Evolutionary conservation across 1,140 invertebrate genomes (phyloP).

Genomic region (Papilio polyxenes): DNA sequence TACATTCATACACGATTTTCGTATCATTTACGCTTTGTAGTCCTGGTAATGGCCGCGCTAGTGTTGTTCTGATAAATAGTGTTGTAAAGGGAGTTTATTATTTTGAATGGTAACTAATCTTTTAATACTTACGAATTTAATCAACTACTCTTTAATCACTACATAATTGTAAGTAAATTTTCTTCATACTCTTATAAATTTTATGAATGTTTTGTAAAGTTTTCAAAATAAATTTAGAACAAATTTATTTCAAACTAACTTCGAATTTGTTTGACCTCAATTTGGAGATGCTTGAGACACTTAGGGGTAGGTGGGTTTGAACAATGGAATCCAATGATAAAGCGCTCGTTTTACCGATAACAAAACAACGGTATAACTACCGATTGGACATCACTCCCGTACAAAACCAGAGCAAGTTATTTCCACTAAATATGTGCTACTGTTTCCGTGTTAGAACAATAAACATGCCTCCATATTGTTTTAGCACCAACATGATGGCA

Average conservation of each 20-base stretch:
- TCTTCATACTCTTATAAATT: no score
- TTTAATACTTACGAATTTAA: no score
- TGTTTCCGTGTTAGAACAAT: conserved; percentile 45
- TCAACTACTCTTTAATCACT: no score
- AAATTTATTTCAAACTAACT: no score
- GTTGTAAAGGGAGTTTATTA: conserved; percentile 46
- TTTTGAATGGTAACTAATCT: neutral
- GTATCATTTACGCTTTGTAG: conserved; percentile 60
- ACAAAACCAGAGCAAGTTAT: conserved; percentile 29
- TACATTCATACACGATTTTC: conserved; percentile 55
- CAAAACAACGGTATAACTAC: neutral
- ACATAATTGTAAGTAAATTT: no score
- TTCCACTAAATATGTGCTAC: conserved; percentile 36
- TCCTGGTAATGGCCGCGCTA: conserved; percentile 55
- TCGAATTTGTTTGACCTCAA: no score
- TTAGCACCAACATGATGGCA: conserved; percentile 35
- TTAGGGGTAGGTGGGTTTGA: no score
- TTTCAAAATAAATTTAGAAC: no score
- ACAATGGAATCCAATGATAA: no score
- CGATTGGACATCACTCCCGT: conserved; percentile 14
- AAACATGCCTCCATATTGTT: conserved; percentile 44
- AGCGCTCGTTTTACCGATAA: neutral
- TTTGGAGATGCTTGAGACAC: no score
- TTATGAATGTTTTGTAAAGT: no score
- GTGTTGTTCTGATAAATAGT: conserved; percentile 49